phyloP scores from a whole-genome alignment of 2,113 vertebrate species.

The Dolichallabes microphthalmus region DNA sequence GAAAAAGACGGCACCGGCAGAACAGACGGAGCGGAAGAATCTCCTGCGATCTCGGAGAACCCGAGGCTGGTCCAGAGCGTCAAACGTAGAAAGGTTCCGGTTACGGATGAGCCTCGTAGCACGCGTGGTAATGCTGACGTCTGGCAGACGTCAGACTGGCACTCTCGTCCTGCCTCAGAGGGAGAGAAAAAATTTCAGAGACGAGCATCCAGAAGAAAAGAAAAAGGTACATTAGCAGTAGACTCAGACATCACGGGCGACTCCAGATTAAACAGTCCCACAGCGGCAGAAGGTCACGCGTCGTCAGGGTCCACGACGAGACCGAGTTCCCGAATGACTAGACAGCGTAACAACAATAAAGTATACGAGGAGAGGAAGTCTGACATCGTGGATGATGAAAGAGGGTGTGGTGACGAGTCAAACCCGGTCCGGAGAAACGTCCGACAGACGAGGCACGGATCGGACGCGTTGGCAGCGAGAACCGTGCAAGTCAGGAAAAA shows the following conservation, averaged over 20 bases:
- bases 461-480: neutral
- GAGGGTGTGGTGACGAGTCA: neutral
- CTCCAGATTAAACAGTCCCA: neutral
- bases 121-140: neutral
- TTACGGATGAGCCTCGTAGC: neutral
- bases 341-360: neutral
- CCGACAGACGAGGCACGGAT: conserved; percentile 1
- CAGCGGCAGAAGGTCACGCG: neutral
- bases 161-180: neutral
- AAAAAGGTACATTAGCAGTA: neutral
- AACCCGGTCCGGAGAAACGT: neutral
- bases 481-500: neutral
- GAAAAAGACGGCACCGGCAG: neutral
- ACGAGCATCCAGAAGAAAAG: neutral
- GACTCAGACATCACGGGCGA: neutral
- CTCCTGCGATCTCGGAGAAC: neutral
- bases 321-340: neutral
- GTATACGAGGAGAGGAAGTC: neutral
- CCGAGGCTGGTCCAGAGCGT: neutral
- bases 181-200: neutral
- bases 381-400: neutral
- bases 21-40: neutral
- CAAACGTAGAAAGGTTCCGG: conserved; percentile 11
- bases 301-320: neutral
- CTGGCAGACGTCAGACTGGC: neutral